Base-by-base conservation (phyloP, 2,797 vertebrate genomes). In the Peromyscus melanophrys region DNA sequence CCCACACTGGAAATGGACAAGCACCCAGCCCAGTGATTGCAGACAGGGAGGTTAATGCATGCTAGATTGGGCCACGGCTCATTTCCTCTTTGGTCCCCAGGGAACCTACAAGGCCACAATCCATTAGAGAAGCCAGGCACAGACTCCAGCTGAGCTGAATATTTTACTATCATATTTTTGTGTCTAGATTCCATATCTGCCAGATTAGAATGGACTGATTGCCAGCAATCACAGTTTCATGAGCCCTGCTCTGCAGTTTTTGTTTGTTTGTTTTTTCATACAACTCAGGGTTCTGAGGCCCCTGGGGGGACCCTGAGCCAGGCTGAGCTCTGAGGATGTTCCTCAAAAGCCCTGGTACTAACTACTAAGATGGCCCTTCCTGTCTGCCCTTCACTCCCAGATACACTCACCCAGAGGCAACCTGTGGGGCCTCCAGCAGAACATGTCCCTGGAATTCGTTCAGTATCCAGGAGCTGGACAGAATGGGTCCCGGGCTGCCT, bases 311-410 rank as follows among this genome's bases (percentile, higher is more conserved):
- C 16, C 19, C 1, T 0, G 12, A 65, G 37, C 63, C 27, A 55
- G 76, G 59, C 55, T 67, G 37, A 34, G 37, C 31, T n/a, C 80
- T 34, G 9, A 69, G 10, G 80, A n/a, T 1, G 1, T 43, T 40
- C 57, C 27, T 43, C 2, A 37, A 43, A n/a, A 1, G 11, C 59
- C 0, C 71, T 1, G 29, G 52, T 21, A 34, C 10, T 10, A 6
- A 2, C n/a, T 0, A 7, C 29, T 0, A 21, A 29, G 43, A 0
- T 0, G 8, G 23, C 16, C 27, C 23, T 52, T 46, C 43, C 21
- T 2, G 23, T 40, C 14, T 1, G n/a, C 19, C 92, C 59, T 2
- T 1, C 1, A 23, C 7, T 75, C 37, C 14, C 1, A 1, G 27
- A 46, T 0, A 0, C 4, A 21, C 46, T 49, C 25, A 27, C 59